Base-by-base conservation (phyloP, 2,797 vertebrate genomes). In the Percopsis omiscomaycus region DNA sequence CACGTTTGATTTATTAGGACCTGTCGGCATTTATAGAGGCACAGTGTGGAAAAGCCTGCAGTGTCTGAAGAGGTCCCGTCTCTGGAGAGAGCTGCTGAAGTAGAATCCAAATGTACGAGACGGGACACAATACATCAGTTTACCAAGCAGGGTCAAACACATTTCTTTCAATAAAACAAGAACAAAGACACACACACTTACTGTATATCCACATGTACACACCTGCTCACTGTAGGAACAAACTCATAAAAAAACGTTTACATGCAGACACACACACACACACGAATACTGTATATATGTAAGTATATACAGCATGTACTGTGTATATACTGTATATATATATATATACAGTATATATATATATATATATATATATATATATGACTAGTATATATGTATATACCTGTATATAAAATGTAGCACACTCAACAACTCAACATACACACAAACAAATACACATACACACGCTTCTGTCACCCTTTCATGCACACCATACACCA, bases 1-100 rank as follows among this genome's bases (percentile, higher is more conserved):
- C 48, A 47, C 22, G 12, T 77, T 74, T 77, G 79, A 85, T 86
- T 84, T 78, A 79, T 75, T 70, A 53, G 16, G 2, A 64, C 16
- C 56, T 58, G 59, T 28, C 65, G 61, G 16, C 65, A 62, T 64
- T 71, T 42, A 52, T 12, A 55, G 59, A 14, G 48, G 62, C 27
- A 62, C 53, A 61, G 51, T 53, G 30, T 51, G 59, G n/a, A 49
- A 66, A 66, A 61, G 14, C 30, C 1, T 42, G 50, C 51, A 62
- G 55, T 27, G 63, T 13, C n/a, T n/a, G 64, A 71, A 56, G 59
- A 58, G 55, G 56, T 60, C 27, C 6, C n/a, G 47, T 78, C 74
- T 74, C 67, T 47, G 29, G 56, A 74, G 73, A 64, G 54, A 73
- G 62, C 48, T 57, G 71, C 55, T 52, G 64, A 67, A 79, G 67